Conservation (phyloP, 2,888 invertebrate species). For the Byasa hedistus region DNA sequence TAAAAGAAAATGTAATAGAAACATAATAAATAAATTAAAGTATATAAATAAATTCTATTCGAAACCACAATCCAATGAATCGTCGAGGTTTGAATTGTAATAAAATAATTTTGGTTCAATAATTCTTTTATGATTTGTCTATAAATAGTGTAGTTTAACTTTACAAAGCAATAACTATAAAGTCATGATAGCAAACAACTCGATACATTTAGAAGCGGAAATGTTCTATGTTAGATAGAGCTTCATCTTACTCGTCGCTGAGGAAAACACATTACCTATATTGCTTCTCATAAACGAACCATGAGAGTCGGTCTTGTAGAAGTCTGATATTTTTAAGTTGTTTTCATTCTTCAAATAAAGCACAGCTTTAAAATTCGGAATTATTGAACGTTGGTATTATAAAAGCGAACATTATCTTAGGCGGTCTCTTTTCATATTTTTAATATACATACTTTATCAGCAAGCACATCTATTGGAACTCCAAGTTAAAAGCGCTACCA, state of each 20-base stretch:
- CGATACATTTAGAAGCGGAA: conserved; percentile 35
- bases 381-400: not conserved
- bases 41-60: not conserved
- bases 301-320: conserved; percentile 17
- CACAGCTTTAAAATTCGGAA: not conserved
- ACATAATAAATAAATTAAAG: not conserved
- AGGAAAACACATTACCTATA: conserved; percentile 31
- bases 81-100: not conserved
- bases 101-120: not conserved
- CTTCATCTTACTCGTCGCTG: conserved; percentile 10
- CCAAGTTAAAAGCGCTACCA: not conserved
- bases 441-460: not conserved
- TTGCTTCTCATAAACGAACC: conserved; percentile 28
- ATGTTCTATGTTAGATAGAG: conserved; percentile 26
- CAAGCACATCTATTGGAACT: not conserved
- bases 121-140: conserved; percentile 7
- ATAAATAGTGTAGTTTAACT: conserved; percentile 15
- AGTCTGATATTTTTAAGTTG: conserved; percentile 24
- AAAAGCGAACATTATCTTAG: not conserved
- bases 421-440: not conserved
- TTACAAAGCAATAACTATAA: conserved; percentile 27
- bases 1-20: not conserved
- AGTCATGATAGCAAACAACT: conserved; percentile 32
- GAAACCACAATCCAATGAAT: not conserved
- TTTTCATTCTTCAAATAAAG: conserved; percentile 16